A percentile compares a stretch with the other conserved stretches of the same genome.
phyloP scores from a whole-genome alignment of 2,888 invertebrate genomes.

The Calephelis perditalis region DNA sequence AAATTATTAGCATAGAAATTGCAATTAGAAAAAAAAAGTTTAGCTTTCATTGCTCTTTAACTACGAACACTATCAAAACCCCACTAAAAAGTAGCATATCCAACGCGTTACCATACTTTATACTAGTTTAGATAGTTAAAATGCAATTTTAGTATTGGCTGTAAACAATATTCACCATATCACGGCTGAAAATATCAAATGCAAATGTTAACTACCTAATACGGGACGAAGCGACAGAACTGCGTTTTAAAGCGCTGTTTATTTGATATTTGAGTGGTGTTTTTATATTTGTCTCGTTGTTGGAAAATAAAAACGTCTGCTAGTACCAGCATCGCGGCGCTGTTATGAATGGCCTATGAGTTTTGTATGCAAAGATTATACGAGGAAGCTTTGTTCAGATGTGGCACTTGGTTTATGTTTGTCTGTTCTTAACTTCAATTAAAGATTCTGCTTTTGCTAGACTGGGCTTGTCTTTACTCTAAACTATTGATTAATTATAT shows the following conservation, averaged over 20 bases:
- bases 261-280: slow-evolving; percentile 68
- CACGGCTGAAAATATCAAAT: slow-evolving; percentile 74
- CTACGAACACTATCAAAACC: too few species aligned
- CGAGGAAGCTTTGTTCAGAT: slow-evolving; percentile 1
- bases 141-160: too few species aligned
- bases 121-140: too few species aligned
- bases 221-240: slow-evolving; percentile 59
- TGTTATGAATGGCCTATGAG: slow-evolving; percentile 70
- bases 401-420: not conserved
- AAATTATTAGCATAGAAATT: too few species aligned
- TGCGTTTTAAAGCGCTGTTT: slow-evolving; percentile 66
- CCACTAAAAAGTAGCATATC: too few species aligned
- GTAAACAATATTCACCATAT: slow-evolving; percentile 52
- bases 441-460: too few species aligned
- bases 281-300: slow-evolving; percentile 65
- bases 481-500: too few species aligned
- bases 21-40: too few species aligned
- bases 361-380: slow-evolving; percentile 31
- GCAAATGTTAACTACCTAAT: slow-evolving; percentile 75
- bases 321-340: slow-evolving; percentile 38
- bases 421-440: not conserved
- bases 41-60: too few species aligned
- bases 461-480: too few species aligned
- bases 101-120: too few species aligned
- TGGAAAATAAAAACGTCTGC: slow-evolving; percentile 73